Conservation (phyloP, 2,113 vertebrate genomes). For the Sinocyclocheilus anophthalmus region DNA sequence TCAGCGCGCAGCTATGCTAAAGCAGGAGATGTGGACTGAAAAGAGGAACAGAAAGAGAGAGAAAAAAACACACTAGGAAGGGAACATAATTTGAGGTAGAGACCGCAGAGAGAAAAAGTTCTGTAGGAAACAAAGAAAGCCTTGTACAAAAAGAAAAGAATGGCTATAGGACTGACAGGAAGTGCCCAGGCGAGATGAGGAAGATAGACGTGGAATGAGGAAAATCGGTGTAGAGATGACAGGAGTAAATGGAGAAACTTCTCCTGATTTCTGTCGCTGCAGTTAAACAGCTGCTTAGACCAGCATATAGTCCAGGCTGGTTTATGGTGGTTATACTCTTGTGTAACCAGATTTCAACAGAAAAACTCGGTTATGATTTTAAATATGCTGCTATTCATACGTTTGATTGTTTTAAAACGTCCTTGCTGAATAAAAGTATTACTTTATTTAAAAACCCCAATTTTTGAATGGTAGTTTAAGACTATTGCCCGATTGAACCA, state of each 20-base stretch:
- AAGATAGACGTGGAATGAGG: background rate
- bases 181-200: background rate
- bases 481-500: too few relatives aligned
- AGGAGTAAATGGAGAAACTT: background rate
- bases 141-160: background rate
- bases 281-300: too few relatives aligned
- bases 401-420: too few relatives aligned
- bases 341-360: too few relatives aligned
- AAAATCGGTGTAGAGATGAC: conserved; percentile 7
- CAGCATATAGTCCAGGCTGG: too few relatives aligned
- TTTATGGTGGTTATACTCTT: too few relatives aligned
- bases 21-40: conserved; percentile 6
- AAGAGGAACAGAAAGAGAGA: conserved; percentile 1
- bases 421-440: too few relatives aligned
- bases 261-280: too few relatives aligned
- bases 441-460: too few relatives aligned
- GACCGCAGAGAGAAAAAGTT: background rate
- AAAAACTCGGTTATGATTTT: too few relatives aligned
- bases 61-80: background rate
- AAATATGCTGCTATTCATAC: too few relatives aligned
- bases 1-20: background rate
- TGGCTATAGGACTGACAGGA: background rate
- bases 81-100: background rate
- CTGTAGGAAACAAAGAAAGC: conserved; percentile 1
- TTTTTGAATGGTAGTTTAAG: too few relatives aligned